These are phyloP conservation scores for Neodiprion virginianus DNA, from an alignment of 1,140 invertebrate species.

Conservation along the genomic window DNA sequence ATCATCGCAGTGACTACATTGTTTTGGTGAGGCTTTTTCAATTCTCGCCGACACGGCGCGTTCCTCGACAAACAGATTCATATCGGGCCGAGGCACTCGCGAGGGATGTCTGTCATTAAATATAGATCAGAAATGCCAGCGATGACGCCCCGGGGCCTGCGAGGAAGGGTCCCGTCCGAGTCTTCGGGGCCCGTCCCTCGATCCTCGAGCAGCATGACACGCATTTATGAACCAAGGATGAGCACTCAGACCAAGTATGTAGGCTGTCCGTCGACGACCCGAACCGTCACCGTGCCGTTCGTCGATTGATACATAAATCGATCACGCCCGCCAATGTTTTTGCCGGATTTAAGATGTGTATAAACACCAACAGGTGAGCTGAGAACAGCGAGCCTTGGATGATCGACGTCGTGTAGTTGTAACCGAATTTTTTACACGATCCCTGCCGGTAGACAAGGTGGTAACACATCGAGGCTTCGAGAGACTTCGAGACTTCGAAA, in stretches of 20 bases:
- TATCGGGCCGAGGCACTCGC: background rate
- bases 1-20: too few species aligned
- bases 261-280: conserved; percentile 2
- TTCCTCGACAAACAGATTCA: background rate
- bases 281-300: background rate
- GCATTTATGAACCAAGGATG: background rate
- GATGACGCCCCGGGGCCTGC: background rate
- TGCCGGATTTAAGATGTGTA: too few species aligned
- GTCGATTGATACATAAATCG: background rate
- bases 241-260: background rate
- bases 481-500: too few species aligned
- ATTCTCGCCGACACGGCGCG: background rate
- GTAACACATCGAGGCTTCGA: too few species aligned
- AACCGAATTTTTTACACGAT: too few species aligned
- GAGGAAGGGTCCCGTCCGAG: background rate
- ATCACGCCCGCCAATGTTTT: too few species aligned
- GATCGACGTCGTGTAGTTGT: too few species aligned
- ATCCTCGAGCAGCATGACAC: background rate
- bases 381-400: too few species aligned
- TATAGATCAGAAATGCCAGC: conserved; percentile 20
- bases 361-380: too few species aligned
- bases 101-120: conserved; percentile 19
- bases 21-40: background rate
- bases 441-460: too few species aligned
- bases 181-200: background rate